Percentiles rank a stretch among this genome's conserved stretches.
Conservation (phyloP, 2,113 vertebrate genomes). For the Oreochromis tanganicae region DNA sequence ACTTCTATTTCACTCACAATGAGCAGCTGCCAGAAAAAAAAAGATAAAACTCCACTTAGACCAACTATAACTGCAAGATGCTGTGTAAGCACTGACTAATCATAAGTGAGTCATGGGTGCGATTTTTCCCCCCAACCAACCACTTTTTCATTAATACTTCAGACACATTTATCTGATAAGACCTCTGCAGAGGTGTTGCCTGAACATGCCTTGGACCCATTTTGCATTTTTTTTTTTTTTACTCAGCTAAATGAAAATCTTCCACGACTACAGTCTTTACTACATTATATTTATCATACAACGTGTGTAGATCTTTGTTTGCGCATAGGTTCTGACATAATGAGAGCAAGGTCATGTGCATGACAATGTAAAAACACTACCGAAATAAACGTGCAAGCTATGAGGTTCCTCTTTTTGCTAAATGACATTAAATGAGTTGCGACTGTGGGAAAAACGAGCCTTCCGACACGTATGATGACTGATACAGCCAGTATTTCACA, state of each 20-base stretch:
- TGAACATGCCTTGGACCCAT: not conserved
- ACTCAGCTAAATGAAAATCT: not conserved
- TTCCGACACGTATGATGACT: not conserved
- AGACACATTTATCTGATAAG: not conserved
- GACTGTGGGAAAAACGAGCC: not conserved
- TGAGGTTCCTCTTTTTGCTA: slow-evolving; percentile 1
- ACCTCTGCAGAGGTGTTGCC: not conserved
- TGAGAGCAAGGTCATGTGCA: not conserved
- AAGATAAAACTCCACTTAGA: not conserved
- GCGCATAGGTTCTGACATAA: not conserved
- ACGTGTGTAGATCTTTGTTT: not conserved
- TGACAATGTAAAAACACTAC: not conserved
- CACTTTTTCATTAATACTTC: not conserved
- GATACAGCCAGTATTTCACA: not conserved
- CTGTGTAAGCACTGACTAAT: not conserved
- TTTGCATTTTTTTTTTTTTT: not conserved
- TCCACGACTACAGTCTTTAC: not conserved
- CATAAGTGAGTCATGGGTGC: not conserved
- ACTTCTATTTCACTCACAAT: not conserved
- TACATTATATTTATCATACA: not conserved
- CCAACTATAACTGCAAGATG: not conserved
- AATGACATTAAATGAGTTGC: not conserved
- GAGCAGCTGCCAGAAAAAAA: not conserved
- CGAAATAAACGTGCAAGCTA: not conserved
- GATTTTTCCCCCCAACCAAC: not conserved